Percentiles rank a stretch among this genome's conserved stretches.
phyloP scores from a whole-genome alignment of 2,797 vertebrate genomes.

The Moxostoma hubbsi region DNA sequence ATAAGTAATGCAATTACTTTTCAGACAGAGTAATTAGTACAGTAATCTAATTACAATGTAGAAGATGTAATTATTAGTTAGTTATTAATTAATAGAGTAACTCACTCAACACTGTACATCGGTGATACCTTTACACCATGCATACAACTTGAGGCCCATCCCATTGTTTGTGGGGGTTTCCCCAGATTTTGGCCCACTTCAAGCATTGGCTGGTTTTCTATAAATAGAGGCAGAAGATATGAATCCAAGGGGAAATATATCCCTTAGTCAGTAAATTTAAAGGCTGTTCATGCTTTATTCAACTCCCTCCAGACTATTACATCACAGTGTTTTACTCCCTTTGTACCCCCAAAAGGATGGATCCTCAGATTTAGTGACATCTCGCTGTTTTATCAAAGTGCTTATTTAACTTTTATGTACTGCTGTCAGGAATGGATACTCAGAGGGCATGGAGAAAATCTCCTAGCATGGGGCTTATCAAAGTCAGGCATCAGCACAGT shows the following conservation, averaged over 20 bases:
- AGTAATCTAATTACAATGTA: too few relatives aligned
- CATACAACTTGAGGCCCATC: too few relatives aligned
- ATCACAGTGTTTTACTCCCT: constrained; percentile 49
- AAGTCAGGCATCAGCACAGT: constrained; percentile 46
- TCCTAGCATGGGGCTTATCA: constrained; percentile 47
- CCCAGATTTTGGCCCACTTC: too few relatives aligned
- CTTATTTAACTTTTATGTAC: constrained; percentile 62
- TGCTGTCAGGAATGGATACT: constrained; percentile 34
- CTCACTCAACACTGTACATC: too few relatives aligned
- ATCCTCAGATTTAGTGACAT: constrained; percentile 61
- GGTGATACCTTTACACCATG: too few relatives aligned
- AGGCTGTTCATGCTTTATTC: constrained; percentile 49
- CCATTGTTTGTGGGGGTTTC: too few relatives aligned
- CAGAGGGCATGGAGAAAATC: constrained; percentile 28
- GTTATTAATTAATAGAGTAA: too few relatives aligned
- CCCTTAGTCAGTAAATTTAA: constrained; percentile 56
- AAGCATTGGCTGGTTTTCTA: neutral
- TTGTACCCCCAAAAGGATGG: constrained; percentile 48
- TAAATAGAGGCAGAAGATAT: constrained; percentile 44
- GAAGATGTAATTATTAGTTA: too few relatives aligned
- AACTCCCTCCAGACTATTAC: constrained; percentile 55
- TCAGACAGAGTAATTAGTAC: too few relatives aligned
- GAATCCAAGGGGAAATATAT: constrained; percentile 54
- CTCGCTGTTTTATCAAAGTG: constrained; percentile 57
- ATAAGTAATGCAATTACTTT: too few relatives aligned